Base-by-base conservation (phyloP, 2,113 vertebrate genomes). In the Chaenogobius annularis region DNA sequence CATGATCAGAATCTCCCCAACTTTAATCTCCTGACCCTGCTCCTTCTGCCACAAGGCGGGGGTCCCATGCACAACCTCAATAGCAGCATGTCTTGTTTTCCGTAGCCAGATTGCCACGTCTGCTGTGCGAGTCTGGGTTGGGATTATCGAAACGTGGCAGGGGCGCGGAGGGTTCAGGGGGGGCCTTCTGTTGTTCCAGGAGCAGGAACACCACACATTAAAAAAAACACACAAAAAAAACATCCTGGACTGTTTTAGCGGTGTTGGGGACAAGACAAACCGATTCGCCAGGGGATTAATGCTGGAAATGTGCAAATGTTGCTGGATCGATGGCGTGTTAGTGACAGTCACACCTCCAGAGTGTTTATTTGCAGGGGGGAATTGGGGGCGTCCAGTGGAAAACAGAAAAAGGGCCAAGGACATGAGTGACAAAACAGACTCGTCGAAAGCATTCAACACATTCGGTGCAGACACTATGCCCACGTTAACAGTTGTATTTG, bases 181-280 rank as follows among this genome's bases (percentile, higher is more conserved):
- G 72, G 85, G 66, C 82, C 80, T 82, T 88, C 82, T 85, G 84
- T 81, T 65, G 77, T 80, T 86, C 77, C 82, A 55, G 20, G 75
- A 80, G 67, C 80, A 59, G 73, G 68, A 7, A 70, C n/a, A n/a
- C n/a, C n/a, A n/a, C n/a, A n/a, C n/a, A n/a, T n/a, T n/a, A n/a
- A n/a, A 68, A 76, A n/a, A 58, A 66, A 26, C 56, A 61, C 37
- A 7, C 3, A 19, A 14, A 50, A 13, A 50, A 10, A 47, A 3
- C 10, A 17, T 48, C 47, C 17, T 17, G 13, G 47, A 55, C 65
- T 50, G 58, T 54, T 7, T 68, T 31, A 7, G 61, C 10, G 40
- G 7, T 43, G 40, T 3, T 43, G 14, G 72, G 63, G 43, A 46
- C 70, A 68, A 80, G 59, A 74, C 61, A 47, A 78, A 68, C 75